A percentile compares a stretch with the other conserved stretches of the same genome.
Evolutionary conservation across 2,113 vertebrate species (phyloP).

Genomic region (Telmatochromis bifrenatus): DNA sequence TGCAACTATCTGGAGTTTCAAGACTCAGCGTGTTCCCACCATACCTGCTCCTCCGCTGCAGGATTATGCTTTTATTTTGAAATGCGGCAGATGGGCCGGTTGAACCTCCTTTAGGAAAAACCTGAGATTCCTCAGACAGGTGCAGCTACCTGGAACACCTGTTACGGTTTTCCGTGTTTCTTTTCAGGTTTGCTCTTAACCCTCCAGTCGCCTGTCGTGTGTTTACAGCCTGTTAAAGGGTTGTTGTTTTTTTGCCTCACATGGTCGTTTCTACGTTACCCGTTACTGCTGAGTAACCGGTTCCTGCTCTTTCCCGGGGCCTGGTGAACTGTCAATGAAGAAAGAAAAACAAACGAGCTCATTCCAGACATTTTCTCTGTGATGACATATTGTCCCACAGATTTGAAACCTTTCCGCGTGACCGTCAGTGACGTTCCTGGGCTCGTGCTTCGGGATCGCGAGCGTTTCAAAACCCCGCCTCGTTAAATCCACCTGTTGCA

Average conservation of each 20-base stretch:
- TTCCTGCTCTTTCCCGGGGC: not conserved
- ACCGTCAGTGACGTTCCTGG: conserved; percentile 17
- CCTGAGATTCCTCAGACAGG: not conserved
- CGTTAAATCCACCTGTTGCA: conserved; percentile 34
- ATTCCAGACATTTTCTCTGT: not conserved
- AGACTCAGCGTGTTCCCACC: not conserved
- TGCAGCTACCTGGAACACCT: not conserved
- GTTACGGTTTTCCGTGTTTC: not conserved
- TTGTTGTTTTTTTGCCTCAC: fast-evolving
- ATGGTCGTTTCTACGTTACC: not conserved
- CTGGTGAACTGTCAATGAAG: not conserved
- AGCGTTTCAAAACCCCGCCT: conserved; percentile 26
- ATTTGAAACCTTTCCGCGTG: not conserved
- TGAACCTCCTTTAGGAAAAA: not conserved
- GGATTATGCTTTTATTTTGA: not conserved
- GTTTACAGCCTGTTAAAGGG: not conserved
- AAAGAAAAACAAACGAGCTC: not conserved
- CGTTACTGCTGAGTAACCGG: not conserved
- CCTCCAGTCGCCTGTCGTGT: not conserved
- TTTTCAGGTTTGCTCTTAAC: not conserved
- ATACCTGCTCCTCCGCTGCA: not conserved
- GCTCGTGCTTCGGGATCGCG: conserved; percentile 27
- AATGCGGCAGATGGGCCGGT: conserved; percentile 9
- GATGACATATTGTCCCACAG: not conserved
- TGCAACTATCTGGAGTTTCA: not conserved